phyloP scores from a whole-genome alignment of 2,113 vertebrate species.

The Fulmarus glacialis region DNA sequence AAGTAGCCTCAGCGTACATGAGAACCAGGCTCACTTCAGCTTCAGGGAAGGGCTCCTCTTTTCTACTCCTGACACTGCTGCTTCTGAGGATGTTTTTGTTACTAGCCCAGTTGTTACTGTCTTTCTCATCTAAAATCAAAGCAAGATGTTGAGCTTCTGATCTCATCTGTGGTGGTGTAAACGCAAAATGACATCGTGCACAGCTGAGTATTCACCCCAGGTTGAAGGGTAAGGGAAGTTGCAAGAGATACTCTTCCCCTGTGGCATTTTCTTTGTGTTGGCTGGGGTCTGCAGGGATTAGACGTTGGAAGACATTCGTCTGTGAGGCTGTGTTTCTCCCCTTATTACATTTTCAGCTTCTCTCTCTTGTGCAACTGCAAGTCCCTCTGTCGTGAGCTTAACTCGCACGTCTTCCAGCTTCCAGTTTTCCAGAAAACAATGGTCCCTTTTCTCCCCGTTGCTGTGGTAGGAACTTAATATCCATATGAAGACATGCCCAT shows the following conservation, averaged over 20 bases:
- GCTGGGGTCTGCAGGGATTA: not conserved
- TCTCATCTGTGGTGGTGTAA: not conserved
- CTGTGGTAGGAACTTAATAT: not conserved
- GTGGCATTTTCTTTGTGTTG: not conserved
- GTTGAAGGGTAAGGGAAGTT: not conserved
- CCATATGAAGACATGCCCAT: not conserved
- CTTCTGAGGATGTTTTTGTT: not conserved
- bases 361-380: not conserved
- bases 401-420: not conserved
- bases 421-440: not conserved
- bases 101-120: not conserved
- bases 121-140: not conserved
- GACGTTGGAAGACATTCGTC: not conserved
- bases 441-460: not conserved
- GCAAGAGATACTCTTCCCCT: not conserved
- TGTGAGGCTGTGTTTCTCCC: not conserved
- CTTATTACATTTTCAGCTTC: not conserved
- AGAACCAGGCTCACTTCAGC: not conserved
- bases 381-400: not conserved
- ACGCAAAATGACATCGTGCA: not conserved
- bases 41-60: not conserved
- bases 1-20: not conserved
- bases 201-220: accelerated
- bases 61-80: not conserved
- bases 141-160: not conserved